A percentile compares a stretch with the other conserved stretches of the same genome.
phyloP scores from a whole-genome alignment of 2,888 invertebrate species.

The Heliconius cydno region DNA sequence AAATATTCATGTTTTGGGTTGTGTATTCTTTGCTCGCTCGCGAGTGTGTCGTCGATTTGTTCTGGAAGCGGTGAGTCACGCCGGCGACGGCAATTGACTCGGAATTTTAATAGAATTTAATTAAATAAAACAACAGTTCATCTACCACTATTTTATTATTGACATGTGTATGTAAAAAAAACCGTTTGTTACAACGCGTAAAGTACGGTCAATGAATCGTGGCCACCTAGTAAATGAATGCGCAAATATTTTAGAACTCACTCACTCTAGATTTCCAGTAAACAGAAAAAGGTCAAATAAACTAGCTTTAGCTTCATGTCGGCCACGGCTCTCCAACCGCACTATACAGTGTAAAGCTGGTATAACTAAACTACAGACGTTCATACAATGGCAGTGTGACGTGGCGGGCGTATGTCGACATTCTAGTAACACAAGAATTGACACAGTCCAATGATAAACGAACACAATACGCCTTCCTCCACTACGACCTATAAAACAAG shows the following conservation, averaged over 20 bases:
- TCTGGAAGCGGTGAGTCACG: slow-evolving; percentile 61
- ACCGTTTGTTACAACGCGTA: neutral
- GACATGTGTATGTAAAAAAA: slow-evolving; percentile 64
- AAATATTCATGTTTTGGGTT: slow-evolving; percentile 63
- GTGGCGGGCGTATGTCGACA: slow-evolving; percentile 84
- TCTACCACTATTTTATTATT: slow-evolving; percentile 82
- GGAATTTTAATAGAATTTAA: slow-evolving; percentile 79
- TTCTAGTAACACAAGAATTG: slow-evolving; percentile 86
- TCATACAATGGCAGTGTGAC: slow-evolving; percentile 73
- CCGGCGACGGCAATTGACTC: slow-evolving; percentile 70
- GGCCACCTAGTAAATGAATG: neutral
- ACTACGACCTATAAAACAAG: slow-evolving; percentile 62
- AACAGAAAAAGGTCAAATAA: too few relatives aligned
- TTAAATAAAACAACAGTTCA: slow-evolving; percentile 78
- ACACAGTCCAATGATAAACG: slow-evolving; percentile 84
- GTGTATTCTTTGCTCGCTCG: slow-evolving; percentile 45
- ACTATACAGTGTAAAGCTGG: slow-evolving; percentile 53
- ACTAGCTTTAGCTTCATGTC: neutral
- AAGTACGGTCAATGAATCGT: neutral
- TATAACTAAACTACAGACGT: slow-evolving; percentile 55
- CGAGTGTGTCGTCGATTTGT: slow-evolving; percentile 26
- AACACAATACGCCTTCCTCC: slow-evolving; percentile 71
- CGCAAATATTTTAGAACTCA: too few relatives aligned
- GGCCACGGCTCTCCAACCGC: neutral
- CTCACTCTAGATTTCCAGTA: too few relatives aligned